A percentile compares a stretch with the other conserved stretches of the same genome.
Conservation (phyloP, 2,888 invertebrate species). For the Drosophila recens region DNA sequence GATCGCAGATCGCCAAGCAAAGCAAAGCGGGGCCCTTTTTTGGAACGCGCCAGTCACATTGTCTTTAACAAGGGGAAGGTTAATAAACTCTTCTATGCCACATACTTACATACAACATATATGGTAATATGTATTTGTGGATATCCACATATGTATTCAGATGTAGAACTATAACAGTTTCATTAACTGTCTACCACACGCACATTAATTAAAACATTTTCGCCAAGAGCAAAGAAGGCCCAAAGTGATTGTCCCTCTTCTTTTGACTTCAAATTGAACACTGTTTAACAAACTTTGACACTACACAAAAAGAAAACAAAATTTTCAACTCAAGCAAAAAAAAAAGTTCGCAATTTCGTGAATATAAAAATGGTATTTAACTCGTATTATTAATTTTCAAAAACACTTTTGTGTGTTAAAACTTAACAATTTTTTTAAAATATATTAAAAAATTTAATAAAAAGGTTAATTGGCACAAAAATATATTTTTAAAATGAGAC, state of each 20-base stretch:
- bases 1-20: slow-evolving; percentile 8
- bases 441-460: background rate
- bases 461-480: too few species aligned
- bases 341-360: background rate
- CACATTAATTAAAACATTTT: slow-evolving; percentile 78
- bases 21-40: slow-evolving; percentile 65
- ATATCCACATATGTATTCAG: slow-evolving; percentile 27
- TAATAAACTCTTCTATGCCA: slow-evolving; percentile 74
- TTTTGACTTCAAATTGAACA: slow-evolving; percentile 37
- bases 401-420: background rate
- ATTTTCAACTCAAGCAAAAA: background rate
- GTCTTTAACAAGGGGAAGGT: slow-evolving; percentile 60
- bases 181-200: slow-evolving; percentile 67
- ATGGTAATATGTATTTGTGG: slow-evolving; percentile 58
- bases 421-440: background rate
- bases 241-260: slow-evolving; percentile 52
- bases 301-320: too few species aligned
- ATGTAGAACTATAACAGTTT: slow-evolving; percentile 76
- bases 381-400: background rate
- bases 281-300: slow-evolving; percentile 29
- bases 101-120: slow-evolving; percentile 37
- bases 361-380: background rate
- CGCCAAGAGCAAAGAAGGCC: slow-evolving; percentile 49
- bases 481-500: background rate
- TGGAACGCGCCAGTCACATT: slow-evolving; percentile 43